Conservation (phyloP, 2,888 invertebrate species). For the Lypha dubia region DNA sequence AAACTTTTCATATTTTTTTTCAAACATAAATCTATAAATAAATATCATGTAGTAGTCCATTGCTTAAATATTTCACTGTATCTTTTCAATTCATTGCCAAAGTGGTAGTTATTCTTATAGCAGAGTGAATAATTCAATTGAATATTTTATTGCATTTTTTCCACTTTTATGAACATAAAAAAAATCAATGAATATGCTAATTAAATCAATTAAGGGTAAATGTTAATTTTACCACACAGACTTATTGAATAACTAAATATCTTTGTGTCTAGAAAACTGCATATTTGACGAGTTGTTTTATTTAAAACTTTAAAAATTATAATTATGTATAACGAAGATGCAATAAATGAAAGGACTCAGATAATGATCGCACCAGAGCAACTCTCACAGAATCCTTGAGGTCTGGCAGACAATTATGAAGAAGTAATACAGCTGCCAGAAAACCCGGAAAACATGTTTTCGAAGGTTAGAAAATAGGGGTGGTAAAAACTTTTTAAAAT, state of each 20-base stretch:
- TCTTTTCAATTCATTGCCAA: conserved; percentile 18
- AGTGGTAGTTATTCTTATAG: conserved; percentile 6
- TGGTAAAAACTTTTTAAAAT: too few species aligned
- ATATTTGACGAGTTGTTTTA: background rate
- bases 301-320: too few species aligned
- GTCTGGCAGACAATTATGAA: too few species aligned
- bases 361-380: too few species aligned
- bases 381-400: too few species aligned
- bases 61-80: conserved; percentile 11
- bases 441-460: too few species aligned
- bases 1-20: background rate
- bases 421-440: too few species aligned
- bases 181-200: conserved; percentile 20
- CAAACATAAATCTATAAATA: too few species aligned
- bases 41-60: conserved; percentile 17
- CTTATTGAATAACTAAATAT: background rate
- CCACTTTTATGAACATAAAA: background rate
- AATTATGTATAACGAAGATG: too few species aligned
- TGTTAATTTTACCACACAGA: background rate
- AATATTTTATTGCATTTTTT: background rate
- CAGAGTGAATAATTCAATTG: background rate
- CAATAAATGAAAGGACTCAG: too few species aligned
- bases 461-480: too few species aligned
- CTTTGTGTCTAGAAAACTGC: background rate
- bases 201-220: background rate